These are phyloP conservation scores for Sinhomidia bicolor DNA, from an alignment of 2,888 invertebrate species.

Conservation along the genomic window DNA sequence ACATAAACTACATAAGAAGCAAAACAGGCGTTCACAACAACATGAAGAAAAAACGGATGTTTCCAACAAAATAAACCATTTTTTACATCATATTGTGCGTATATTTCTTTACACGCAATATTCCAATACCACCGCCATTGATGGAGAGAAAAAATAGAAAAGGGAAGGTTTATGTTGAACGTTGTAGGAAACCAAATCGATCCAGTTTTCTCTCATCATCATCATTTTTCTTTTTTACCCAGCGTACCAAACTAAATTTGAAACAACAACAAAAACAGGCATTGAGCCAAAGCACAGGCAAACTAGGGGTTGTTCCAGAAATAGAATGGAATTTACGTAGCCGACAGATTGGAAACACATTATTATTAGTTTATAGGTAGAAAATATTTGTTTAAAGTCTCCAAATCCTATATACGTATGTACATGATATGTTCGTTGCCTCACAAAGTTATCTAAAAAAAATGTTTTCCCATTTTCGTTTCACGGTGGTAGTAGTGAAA, in stretches of 20 bases:
- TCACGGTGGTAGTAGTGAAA: background rate
- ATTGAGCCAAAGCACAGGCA: background rate
- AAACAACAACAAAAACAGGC: conserved; percentile 31
- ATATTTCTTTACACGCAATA: conserved; percentile 36
- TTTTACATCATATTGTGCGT: conserved; percentile 16
- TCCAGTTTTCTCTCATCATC: conserved; percentile 55
- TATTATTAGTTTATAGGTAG: background rate
- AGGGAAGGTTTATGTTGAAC: conserved; percentile 10
- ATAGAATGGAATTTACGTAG: conserved; percentile 55
- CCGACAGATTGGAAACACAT: background rate
- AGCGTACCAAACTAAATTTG: background rate
- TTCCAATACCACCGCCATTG: conserved; percentile 12
- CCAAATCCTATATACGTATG: background rate
- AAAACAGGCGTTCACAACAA: no score
- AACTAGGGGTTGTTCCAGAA: conserved; percentile 52
- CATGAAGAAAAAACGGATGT: conserved; percentile 22
- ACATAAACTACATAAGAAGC: background rate
- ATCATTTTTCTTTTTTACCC: background rate
- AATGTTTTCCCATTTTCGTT: background rate
- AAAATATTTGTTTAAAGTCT: background rate
- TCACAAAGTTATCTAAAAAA: background rate
- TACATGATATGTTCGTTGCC: no score
- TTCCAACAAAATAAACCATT: conserved; percentile 12
- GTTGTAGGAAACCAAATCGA: conserved; percentile 48
- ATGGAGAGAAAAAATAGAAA: background rate